phyloP scores from a whole-genome alignment of 2,888 invertebrate species.

The Acanthococcus lagerstroemiae region DNA sequence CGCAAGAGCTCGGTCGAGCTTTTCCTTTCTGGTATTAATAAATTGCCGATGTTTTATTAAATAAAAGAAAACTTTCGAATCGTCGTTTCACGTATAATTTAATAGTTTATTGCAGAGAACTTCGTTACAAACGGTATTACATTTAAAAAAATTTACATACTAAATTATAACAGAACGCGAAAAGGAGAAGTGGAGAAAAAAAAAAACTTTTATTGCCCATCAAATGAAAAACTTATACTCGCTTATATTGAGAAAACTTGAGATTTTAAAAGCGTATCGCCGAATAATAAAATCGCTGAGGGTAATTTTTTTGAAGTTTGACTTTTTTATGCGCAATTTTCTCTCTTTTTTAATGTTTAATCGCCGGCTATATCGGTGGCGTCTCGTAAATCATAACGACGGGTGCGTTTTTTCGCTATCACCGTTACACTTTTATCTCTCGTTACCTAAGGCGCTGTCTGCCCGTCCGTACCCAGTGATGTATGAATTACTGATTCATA shows the following conservation, averaged over 20 bases:
- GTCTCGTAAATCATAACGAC: conserved; percentile 21
- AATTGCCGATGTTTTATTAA: too few species aligned
- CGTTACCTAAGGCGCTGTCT: conserved; percentile 5
- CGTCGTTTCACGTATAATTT: conserved; percentile 25
- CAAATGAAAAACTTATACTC: conserved; percentile 29
- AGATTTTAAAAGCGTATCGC: conserved; percentile 28
- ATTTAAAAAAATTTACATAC: conserved; percentile 26
- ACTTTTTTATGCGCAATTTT: conserved; percentile 29
- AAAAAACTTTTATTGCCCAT: conserved; percentile 29
- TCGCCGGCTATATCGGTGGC: conserved; percentile 20
- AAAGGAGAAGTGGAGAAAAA: background rate
- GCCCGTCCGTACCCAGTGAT: background rate
- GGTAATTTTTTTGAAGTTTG: conserved; percentile 30
- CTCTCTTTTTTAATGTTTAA: conserved; percentile 21
- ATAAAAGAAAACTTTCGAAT: conserved; percentile 12
- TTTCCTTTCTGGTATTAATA: too few species aligned
- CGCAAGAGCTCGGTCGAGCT: too few species aligned
- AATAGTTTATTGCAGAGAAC: conserved; percentile 24
- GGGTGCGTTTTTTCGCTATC: conserved; percentile 1
- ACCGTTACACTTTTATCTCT: conserved; percentile 1
- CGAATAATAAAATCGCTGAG: conserved; percentile 30
- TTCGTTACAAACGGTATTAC: conserved; percentile 21
- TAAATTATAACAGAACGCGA: conserved; percentile 15
- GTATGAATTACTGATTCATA: background rate
- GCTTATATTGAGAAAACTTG: conserved; percentile 28